phyloP scores from a whole-genome alignment of 1,140 invertebrate species.

The Procambarus clarkii region DNA sequence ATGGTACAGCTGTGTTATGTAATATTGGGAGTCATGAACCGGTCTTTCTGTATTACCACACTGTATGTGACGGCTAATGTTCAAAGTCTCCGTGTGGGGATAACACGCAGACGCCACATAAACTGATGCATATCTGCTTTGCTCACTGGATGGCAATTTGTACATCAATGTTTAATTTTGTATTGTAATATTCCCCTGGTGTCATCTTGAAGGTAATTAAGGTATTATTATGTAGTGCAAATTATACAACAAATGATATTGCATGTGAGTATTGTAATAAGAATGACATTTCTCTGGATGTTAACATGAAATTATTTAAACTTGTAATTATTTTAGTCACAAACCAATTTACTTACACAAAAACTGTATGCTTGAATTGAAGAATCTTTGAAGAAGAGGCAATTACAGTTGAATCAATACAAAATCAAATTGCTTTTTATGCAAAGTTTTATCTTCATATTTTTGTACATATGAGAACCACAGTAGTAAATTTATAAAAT shows the following conservation, averaged over 20 bases:
- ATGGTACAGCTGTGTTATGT: not conserved
- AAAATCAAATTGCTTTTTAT: not conserved
- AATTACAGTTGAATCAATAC: not conserved
- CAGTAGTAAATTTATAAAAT: not conserved
- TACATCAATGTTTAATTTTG: not conserved
- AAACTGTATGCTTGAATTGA: not conserved
- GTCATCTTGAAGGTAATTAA: not conserved
- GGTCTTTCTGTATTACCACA: not conserved
- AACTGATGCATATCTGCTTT: not conserved
- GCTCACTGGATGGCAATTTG: not conserved
- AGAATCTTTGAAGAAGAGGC: not conserved
- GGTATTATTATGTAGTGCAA: not conserved
- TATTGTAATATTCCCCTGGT: not conserved
- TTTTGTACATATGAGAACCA: not conserved
- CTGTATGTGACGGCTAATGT: not conserved
- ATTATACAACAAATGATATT: not conserved
- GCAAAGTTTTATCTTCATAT: not conserved
- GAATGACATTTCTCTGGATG: not conserved
- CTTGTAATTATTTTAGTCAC: not conserved
- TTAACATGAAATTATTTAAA: not conserved
- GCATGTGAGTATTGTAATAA: not conserved
- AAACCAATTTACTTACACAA: not conserved
- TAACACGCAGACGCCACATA: not conserved
- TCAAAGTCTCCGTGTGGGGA: not conserved
- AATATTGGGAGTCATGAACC: not conserved